Base-by-base conservation (phyloP, 2,888 invertebrate genomes). In the Rhimphoctona megacephalus region DNA sequence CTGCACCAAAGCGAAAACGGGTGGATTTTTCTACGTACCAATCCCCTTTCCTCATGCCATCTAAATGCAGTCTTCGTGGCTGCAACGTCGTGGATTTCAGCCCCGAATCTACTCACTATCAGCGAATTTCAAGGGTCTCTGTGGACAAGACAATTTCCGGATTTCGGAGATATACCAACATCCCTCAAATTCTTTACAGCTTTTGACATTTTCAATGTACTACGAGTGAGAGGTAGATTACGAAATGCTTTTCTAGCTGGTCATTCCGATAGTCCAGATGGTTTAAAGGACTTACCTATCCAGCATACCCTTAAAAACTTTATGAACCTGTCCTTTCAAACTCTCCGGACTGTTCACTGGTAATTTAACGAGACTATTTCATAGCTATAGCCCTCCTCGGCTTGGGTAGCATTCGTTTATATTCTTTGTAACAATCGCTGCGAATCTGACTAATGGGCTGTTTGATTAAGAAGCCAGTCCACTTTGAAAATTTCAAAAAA, bases 121-220 rank as follows among this genome's bases (percentile, higher is more conserved):
- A 36, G 8, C n/a, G 4, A 22, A 7, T 30, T 61, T 17, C 52
- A 7, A 19, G 22, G 67, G 36, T 22, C 49, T 66, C n/a, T 78
- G 9, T 52, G 36, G 54, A 17, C 22, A 70, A 83, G 76, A 86
- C 76, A 83, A 86, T 86, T 86, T 86, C 85, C 85, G 83, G 83
- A 77, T 79, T 82, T 83, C 70, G 70, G 39, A 76, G 69, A 74
- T 83, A 33, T 57, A 30, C 49, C 30, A 11, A 43, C 66, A 85
- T 82, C 67, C 25, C 78, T 78, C 69, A 57, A 57, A 33, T 33
- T 64, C 25, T 39, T 30, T 6, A n/a, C 57, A 22, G 25, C 17
- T 33, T 78, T 52, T 25, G 57, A 67, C 61, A 49, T 33, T 36
- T 67, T 25, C n/a, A 52, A 22, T 74, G 54, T 66, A 46, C 57